Conservation (phyloP, 2,888 invertebrate species). For the Pharmacophagus antenor region DNA sequence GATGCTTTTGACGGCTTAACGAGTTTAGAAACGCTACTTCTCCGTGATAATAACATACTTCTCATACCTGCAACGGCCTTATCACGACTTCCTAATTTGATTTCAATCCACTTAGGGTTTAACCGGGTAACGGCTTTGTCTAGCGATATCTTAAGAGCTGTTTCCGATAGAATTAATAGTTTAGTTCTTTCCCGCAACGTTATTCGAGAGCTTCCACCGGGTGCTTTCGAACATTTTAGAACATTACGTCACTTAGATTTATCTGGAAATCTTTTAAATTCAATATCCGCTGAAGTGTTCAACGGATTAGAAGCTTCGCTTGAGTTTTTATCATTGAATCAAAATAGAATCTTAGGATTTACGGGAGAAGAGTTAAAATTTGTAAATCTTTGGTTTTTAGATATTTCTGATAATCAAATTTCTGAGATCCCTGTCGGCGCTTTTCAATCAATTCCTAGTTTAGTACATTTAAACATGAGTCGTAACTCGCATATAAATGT, state of each 20-base stretch:
- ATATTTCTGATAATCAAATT: constrained; percentile 89
- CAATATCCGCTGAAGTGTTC: constrained; percentile 87
- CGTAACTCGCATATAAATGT: constrained; percentile 85
- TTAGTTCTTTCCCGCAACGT: constrained; percentile 91
- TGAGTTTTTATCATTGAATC: constrained; percentile 85
- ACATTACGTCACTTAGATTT: constrained; percentile 87
- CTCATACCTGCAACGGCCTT: constrained; percentile 91
- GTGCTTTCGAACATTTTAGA: constrained; percentile 89
- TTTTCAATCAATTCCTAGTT: constrained; percentile 83
- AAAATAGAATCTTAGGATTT: constrained; percentile 86
- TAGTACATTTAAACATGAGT: constrained; percentile 88
- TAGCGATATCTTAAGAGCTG: constrained; percentile 86
- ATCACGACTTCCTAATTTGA: constrained; percentile 87
- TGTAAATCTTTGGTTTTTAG: constrained; percentile 84
- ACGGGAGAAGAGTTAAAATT: constrained; percentile 84
- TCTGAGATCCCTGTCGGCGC: constrained; percentile 85
- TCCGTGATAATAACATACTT: constrained; percentile 93
- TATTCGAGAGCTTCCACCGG: constrained; percentile 90
- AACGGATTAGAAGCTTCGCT: constrained; percentile 87
- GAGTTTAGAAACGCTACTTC: constrained; percentile 86
- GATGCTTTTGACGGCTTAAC: constrained; percentile 92
- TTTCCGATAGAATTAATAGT: constrained; percentile 86
- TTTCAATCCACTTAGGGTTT: constrained; percentile 88
- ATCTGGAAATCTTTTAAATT: constrained; percentile 88
- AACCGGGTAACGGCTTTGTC: constrained; percentile 93